Evolutionary conservation across 2,113 vertebrate species (phyloP).

Genomic region (Ahaetulla prasina): DNA sequence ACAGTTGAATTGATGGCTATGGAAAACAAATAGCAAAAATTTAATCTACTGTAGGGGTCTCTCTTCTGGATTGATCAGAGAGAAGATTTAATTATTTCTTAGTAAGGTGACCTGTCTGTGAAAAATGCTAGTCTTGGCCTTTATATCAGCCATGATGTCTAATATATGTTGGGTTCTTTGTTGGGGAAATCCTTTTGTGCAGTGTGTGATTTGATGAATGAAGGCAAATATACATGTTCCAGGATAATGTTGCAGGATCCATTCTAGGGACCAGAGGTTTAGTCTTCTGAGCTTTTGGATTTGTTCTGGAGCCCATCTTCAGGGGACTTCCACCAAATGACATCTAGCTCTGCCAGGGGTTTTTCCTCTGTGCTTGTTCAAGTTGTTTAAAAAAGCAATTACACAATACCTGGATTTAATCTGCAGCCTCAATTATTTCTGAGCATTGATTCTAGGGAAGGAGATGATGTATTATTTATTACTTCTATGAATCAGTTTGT

Average conservation of each 20-base stretch:
- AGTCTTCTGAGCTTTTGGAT: not conserved
- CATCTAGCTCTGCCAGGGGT: not conserved
- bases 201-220: not conserved
- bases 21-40: not conserved
- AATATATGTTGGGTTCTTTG: not conserved
- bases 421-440: not conserved
- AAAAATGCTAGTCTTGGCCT: not conserved
- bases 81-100: not conserved
- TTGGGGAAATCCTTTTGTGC: not conserved
- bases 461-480: not conserved
- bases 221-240: not conserved
- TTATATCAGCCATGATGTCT: not conserved
- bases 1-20: not conserved
- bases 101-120: not conserved
- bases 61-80: not conserved
- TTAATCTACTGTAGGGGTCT: not conserved
- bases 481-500: not conserved
- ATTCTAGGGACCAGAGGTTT: not conserved
- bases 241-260: not conserved
- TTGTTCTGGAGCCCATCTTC: not conserved
- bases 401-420: not conserved
- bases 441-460: not conserved
- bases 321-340: not conserved
- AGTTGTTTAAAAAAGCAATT: not conserved
- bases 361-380: not conserved